Conservation (phyloP, 2,797 vertebrate genomes). For the Enteromius fasciolatus region DNA sequence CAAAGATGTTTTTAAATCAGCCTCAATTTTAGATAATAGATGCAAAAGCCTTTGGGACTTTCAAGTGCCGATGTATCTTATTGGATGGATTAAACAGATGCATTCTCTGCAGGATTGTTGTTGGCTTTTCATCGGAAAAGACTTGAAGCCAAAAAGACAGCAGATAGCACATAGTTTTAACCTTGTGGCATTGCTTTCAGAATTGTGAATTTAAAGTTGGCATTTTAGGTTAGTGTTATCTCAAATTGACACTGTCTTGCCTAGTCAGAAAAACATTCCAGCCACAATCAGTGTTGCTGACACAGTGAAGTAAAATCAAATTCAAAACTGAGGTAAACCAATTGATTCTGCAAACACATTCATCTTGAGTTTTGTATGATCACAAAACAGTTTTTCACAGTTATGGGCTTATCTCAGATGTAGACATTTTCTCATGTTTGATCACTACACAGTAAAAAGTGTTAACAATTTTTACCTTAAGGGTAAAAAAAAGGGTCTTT, state of each 20-base stretch:
- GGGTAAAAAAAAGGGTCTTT: too few species aligned
- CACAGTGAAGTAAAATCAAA: background rate
- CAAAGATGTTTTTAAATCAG: slow-evolving; percentile 25
- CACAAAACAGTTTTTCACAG: background rate
- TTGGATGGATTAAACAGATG: slow-evolving; percentile 23
- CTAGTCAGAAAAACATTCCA: background rate
- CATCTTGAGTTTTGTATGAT: background rate
- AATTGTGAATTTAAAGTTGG: slow-evolving; percentile 6
- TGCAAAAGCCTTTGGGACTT: slow-evolving; percentile 21
- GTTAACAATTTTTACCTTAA: background rate
- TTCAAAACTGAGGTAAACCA: background rate
- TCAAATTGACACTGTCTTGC: background rate
- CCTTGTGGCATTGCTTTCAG: slow-evolving; percentile 21
- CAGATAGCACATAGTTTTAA: slow-evolving; percentile 15
- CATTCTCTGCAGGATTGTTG: slow-evolving; percentile 26
- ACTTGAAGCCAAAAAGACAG: slow-evolving; percentile 23
- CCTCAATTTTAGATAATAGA: slow-evolving; percentile 32
- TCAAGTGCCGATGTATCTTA: slow-evolving; percentile 5
- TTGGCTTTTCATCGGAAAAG: slow-evolving; percentile 29
- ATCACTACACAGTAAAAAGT: background rate
- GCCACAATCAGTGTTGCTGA: background rate
- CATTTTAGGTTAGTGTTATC: slow-evolving; percentile 13
- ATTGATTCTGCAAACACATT: background rate
- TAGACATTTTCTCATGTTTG: background rate
- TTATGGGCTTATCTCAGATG: background rate